phyloP scores from a whole-genome alignment of 2,888 invertebrate genomes.

The Thera britannica region DNA sequence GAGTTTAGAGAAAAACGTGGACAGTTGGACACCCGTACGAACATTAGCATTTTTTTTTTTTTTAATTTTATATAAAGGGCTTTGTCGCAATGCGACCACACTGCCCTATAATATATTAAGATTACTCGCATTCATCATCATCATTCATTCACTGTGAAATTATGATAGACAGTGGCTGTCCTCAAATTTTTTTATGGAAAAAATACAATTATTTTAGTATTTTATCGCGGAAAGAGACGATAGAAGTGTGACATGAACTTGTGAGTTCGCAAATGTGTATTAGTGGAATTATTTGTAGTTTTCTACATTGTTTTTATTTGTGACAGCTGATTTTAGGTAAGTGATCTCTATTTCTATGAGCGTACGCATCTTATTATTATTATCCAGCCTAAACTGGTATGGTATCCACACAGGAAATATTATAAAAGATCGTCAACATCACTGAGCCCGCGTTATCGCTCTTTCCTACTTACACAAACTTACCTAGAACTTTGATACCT shows the following conservation, averaged over 20 bases:
- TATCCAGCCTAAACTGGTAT: slow-evolving; percentile 12
- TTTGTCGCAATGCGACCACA: too few relatives aligned
- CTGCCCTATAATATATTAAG: too few relatives aligned
- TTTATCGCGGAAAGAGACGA: slow-evolving; percentile 40
- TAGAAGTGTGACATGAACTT: slow-evolving; percentile 47
- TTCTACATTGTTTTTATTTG: slow-evolving; percentile 43
- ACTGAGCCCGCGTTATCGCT: background rate
- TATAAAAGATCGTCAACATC: background rate
- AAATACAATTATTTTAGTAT: slow-evolving; percentile 39
- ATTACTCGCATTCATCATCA: background rate
- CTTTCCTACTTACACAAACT: background rate
- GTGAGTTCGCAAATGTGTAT: slow-evolving; percentile 45
- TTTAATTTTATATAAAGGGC: too few relatives aligned
- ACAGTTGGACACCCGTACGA: too few relatives aligned
- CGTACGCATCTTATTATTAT: background rate
- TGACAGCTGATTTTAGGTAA: slow-evolving; percentile 45
- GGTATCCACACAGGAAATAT: slow-evolving; percentile 5
- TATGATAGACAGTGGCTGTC: slow-evolving; percentile 40
- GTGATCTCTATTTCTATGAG: slow-evolving; percentile 9
- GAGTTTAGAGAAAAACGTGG: too few relatives aligned
- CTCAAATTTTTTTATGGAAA: slow-evolving; percentile 35
- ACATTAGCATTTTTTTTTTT: too few relatives aligned
- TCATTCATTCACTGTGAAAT: slow-evolving; percentile 38
- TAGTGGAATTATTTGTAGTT: slow-evolving; percentile 45
- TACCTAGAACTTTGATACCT: too few relatives aligned